Evolutionary conservation across 2,797 vertebrate species (phyloP), one percentile per base, ranked within the genome.

Genomic region (Bradypus variegatus): DNA sequence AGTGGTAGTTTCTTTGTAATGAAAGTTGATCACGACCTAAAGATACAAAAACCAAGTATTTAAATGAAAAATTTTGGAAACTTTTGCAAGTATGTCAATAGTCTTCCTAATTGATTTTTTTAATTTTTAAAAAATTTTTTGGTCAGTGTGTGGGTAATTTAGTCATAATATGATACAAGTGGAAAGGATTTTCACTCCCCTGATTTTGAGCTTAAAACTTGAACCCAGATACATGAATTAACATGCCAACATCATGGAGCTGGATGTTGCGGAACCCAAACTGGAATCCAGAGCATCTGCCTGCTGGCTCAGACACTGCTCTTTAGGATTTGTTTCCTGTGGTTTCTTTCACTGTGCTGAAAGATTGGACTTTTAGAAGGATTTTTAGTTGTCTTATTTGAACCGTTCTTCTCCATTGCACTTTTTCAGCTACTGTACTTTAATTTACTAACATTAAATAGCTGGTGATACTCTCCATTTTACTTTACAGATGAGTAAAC

Each of bases 321-420:
- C 21, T 48, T 82, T 60, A 15, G 38, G 23, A 15, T 86, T 53
- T 31, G 27, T 72, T 88, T 70, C 70, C 70, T 92, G 86, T 86
- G 15, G 72, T 6, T 86, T 91, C 77, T 90, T 90, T 81, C 31
- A 62, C n/a, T 87, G 64, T 85, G 53, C 62, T 72, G 50, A 73
- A 89, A 64, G 69, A 48, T 77, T 79, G 67, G 78, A 81, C 79
- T 7, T 75, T 84, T 53, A 14, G 70, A 45, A 45, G 73, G 62
- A 55, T 64, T 87, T 92, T 90, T 36, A 88, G 29, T 90, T 91
- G 60, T 75, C 41, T 78, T 91, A 75, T 23, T 89, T 86, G 82
- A 86, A 31, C 38, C 83, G 29, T 79, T 91, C 50, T 86, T 55
- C 16, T 82, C 27, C 12, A n/a, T 83, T 83, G 73, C 33, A 82